A percentile compares a stretch with the other conserved stretches of the same genome.
Evolutionary conservation across 2,113 vertebrate genomes (phyloP).

Genomic region (Emydocephalus ijimae): DNA sequence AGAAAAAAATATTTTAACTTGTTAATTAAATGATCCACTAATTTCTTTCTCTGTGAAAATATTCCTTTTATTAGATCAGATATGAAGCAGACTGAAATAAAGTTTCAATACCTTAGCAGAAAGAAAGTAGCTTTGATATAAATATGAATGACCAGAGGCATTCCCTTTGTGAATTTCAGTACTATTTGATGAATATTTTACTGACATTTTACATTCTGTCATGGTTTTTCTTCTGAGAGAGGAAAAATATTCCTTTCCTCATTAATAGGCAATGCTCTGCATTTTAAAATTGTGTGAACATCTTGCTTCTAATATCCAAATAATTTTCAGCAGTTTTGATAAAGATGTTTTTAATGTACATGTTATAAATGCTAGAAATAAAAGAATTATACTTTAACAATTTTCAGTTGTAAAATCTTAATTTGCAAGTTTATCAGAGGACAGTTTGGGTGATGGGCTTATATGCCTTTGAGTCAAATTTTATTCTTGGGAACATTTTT

Average conservation of each 20-base stretch:
- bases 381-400: not conserved
- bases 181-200: slow-evolving; percentile 18
- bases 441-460: not conserved
- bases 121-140: not conserved
- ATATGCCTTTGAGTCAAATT: not conserved
- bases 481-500: not conserved
- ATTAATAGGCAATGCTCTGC: not conserved
- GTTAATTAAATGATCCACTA: not conserved
- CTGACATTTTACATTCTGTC: slow-evolving; percentile 7
- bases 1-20: not conserved
- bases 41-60: not conserved
- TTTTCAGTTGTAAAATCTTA: not conserved
- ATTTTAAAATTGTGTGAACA: not conserved
- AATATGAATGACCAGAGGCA: slow-evolving; percentile 33
- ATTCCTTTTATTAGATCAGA: not conserved
- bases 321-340: not conserved
- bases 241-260: not conserved
- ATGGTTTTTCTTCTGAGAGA: not conserved
- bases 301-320: not conserved
- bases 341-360: not conserved
- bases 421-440: not conserved
- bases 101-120: not conserved
- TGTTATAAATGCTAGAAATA: not conserved
- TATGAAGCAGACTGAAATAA: slow-evolving; percentile 19
- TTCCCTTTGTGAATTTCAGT: not conserved